These are phyloP conservation scores for Drosophila parabipectinata DNA, from an alignment of 1,140 invertebrate species.

Conservation along the genomic window DNA sequence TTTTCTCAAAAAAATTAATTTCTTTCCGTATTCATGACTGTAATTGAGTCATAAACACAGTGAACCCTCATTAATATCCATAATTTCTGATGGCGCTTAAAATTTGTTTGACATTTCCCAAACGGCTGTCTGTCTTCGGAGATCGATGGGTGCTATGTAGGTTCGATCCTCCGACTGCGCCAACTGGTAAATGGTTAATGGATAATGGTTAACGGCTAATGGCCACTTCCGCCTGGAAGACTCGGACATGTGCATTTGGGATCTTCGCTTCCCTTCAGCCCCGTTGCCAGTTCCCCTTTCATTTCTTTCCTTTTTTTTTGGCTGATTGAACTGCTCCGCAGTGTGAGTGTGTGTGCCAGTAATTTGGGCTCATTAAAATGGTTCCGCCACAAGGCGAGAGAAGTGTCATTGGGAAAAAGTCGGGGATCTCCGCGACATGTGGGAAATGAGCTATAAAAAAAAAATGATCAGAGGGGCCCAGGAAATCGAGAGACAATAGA, in stretches of 20 bases:
- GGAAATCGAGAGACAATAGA: conserved; percentile 81
- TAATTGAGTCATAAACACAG: conserved; percentile 34
- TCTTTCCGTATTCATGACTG: background rate
- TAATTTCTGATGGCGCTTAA: conserved; percentile 44
- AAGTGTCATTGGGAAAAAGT: conserved; percentile 32
- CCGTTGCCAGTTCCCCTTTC: conserved; percentile 10
- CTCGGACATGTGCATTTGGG: conserved; percentile 51
- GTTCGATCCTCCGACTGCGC: conserved; percentile 6
- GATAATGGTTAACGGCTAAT: conserved; percentile 52
- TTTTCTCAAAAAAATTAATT: background rate
- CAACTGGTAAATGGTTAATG: conserved; percentile 48
- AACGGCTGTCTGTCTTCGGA: conserved; percentile 24
- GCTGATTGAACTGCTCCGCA: conserved; percentile 45
- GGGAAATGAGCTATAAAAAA: conserved; percentile 77
- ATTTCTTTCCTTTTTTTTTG: conserved; percentile 33
- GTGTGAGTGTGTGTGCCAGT: conserved; percentile 21
- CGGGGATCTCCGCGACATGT: conserved; percentile 54
- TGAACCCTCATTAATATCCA: conserved; percentile 43
- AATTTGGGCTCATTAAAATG: conserved; percentile 82
- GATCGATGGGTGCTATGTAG: conserved; percentile 16
- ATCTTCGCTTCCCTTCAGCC: conserved; percentile 32
- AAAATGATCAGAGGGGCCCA: conserved; percentile 28
- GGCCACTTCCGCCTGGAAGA: conserved; percentile 32
- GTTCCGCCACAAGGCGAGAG: conserved; percentile 51
- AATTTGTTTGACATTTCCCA: conserved; percentile 45